phyloP scores from a whole-genome alignment of 2,113 vertebrate genomes.

The Zosterops lateralis region DNA sequence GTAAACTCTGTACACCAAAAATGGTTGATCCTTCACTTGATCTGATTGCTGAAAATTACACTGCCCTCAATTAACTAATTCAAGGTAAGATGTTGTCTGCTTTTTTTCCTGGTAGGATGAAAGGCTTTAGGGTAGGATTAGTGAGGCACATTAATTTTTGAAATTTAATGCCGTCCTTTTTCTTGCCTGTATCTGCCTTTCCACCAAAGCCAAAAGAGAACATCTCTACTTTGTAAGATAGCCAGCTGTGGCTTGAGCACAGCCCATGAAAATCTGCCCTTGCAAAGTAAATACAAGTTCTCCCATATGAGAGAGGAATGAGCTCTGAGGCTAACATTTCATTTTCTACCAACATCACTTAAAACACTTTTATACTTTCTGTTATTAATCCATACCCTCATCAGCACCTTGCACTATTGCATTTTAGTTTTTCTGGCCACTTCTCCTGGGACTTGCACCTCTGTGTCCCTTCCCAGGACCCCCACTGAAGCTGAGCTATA shows the following conservation, averaged over 20 bases:
- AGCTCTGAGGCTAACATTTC: neutral
- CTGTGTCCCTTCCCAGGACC: neutral
- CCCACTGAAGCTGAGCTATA: neutral
- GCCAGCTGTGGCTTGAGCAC: neutral
- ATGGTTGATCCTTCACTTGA: neutral
- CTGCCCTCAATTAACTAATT: slow-evolving; percentile 27
- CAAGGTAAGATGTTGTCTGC: neutral
- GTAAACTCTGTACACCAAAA: neutral
- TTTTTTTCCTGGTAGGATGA: neutral
- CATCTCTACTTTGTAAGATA: neutral
- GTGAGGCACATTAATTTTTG: neutral
- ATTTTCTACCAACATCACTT: neutral
- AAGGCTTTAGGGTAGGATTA: slow-evolving; percentile 23
- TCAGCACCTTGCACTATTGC: neutral
- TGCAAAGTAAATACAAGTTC: neutral
- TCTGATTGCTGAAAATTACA: neutral
- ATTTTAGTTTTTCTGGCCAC: neutral
- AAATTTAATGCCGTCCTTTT: neutral
- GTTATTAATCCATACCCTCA: neutral
- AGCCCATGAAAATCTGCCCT: neutral
- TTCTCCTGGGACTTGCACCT: neutral
- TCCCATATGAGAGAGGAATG: neutral
- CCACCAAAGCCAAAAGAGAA: neutral
- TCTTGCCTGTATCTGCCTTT: neutral
- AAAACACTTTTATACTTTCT: neutral